A percentile compares a stretch with the other conserved stretches of the same genome.
Conservation (phyloP, 2,797 vertebrate species). For the Monodelphis domestica region DNA sequence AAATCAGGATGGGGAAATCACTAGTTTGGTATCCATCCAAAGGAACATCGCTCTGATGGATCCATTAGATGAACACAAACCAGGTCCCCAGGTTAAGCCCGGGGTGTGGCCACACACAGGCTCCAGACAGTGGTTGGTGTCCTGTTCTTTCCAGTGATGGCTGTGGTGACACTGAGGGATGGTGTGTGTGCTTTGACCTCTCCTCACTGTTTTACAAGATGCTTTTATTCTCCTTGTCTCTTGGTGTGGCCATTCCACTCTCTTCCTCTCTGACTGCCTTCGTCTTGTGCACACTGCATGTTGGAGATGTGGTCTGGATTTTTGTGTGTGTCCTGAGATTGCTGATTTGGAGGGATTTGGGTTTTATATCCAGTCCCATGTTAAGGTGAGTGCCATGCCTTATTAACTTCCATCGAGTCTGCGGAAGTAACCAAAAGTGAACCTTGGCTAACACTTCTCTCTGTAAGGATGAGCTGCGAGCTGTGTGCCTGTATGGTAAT, state of each 20-base stretch:
- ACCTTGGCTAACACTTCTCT: neutral
- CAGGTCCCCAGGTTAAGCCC: neutral
- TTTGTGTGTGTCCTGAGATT: constrained; percentile 66
- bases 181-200: constrained; percentile 59
- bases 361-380: constrained; percentile 66
- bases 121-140: constrained; percentile 69
- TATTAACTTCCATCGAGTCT: constrained; percentile 37
- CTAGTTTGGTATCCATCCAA: neutral
- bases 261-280: constrained; percentile 63
- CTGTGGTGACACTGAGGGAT: constrained; percentile 45
- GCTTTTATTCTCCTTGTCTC: constrained; percentile 63
- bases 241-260: constrained; percentile 66
- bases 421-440: constrained; percentile 4
- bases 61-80: neutral
- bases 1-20: neutral
- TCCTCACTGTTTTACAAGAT: constrained; percentile 63
- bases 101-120: constrained; percentile 49
- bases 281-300: constrained; percentile 74
- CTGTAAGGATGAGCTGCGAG: constrained; percentile 30
- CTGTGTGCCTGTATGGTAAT: constrained; percentile 22
- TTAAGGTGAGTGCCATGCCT: constrained; percentile 80
- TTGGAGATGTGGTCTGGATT: constrained; percentile 63
- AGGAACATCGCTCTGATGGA: neutral
- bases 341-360: constrained; percentile 78
- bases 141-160: constrained; percentile 53